Evolutionary conservation across 1,140 invertebrate genomes (phyloP).

Genomic region (Choristoneura fumiferana): DNA sequence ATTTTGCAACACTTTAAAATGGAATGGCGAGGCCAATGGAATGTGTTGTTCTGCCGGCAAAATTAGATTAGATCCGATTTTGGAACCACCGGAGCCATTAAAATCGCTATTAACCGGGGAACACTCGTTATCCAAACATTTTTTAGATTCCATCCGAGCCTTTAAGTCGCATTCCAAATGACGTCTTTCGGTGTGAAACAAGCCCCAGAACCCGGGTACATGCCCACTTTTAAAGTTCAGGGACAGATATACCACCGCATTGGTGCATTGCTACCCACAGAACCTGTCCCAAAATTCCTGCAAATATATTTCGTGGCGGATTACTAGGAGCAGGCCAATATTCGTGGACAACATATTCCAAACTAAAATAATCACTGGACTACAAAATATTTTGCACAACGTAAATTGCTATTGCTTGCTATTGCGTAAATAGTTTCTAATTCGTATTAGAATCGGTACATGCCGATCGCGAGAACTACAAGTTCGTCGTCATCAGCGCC

Average conservation of each 20-base stretch:
- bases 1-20: conserved; percentile 35
- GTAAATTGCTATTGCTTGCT: neutral
- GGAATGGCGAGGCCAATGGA: conserved; percentile 27
- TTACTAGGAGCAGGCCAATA: conserved; percentile 33
- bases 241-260: conserved; percentile 66
- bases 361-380: neutral
- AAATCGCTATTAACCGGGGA: conserved; percentile 27
- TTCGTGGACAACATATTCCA: no score
- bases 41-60: conserved; percentile 35
- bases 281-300: conserved; percentile 47
- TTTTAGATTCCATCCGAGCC: conserved; percentile 25
- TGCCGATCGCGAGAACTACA: neutral
- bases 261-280: conserved; percentile 44
- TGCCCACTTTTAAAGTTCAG: conserved; percentile 64
- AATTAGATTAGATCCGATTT: conserved; percentile 21
- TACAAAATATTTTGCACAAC: neutral
- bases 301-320: conserved; percentile 48
- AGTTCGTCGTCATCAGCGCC: conserved; percentile 56
- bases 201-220: conserved; percentile 40
- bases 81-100: conserved; percentile 27
- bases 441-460: neutral
- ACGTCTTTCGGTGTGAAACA: conserved; percentile 52
- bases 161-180: conserved; percentile 57
- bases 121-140: conserved; percentile 30
- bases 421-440: no score